Conservation (phyloP, 2,888 invertebrate species). For the Nyleta sp. region DNA sequence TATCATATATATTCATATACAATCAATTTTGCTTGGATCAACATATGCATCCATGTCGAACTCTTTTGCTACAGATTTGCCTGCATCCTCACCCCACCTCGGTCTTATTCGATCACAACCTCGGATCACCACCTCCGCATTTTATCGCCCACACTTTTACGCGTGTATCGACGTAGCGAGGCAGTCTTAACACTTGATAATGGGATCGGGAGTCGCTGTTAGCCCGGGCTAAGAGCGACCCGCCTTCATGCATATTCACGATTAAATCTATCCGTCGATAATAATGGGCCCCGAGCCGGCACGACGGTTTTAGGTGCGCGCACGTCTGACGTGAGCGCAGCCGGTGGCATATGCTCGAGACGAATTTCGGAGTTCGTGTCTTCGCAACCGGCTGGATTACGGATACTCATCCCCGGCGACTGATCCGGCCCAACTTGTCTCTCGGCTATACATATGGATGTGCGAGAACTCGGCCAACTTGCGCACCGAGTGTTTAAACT, state of each 20-base stretch:
- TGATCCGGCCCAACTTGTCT: conserved; percentile 61
- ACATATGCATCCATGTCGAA: too few species aligned
- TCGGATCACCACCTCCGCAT: too few species aligned
- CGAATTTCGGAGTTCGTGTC: conserved; percentile 56
- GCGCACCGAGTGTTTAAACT: conserved; percentile 53
- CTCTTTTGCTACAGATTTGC: too few species aligned
- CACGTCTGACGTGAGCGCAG: conserved; percentile 70
- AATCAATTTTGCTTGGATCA: too few species aligned
- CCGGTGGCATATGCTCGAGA: conserved; percentile 50
- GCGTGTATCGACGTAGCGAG: too few species aligned
- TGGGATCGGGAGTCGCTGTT: conserved; percentile 41
- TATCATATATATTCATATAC: too few species aligned
- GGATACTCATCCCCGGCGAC: conserved; percentile 54
- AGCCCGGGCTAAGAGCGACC: conserved; percentile 14
- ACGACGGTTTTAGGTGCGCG: conserved; percentile 66
- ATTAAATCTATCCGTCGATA: conserved; percentile 82
- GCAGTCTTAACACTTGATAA: conserved; percentile 67
- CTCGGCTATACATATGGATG: conserved; percentile 60
- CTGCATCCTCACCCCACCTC: too few species aligned
- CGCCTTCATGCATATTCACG: conserved; percentile 81
- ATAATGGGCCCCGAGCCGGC: conserved; percentile 80
- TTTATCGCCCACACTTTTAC: too few species aligned
- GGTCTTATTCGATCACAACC: too few species aligned
- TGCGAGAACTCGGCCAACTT: conserved; percentile 57
- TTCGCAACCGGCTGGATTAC: conserved; percentile 70